phyloP scores from a whole-genome alignment of 2,797 vertebrate species.

The Rhinella marina region DNA sequence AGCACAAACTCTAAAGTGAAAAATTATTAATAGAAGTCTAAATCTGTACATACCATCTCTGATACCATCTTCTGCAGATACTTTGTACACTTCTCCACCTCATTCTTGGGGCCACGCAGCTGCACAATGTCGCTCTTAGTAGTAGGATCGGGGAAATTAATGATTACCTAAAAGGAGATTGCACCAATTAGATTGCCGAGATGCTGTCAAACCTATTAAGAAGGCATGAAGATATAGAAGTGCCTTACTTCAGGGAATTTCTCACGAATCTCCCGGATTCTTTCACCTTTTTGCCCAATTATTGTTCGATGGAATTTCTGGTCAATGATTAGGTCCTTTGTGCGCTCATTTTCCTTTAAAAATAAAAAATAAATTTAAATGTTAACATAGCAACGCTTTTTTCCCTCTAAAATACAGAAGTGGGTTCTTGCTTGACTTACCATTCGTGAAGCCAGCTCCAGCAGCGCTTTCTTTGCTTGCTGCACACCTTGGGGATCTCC shows the following conservation, averaged over 20 bases:
- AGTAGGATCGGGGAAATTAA: conserved; percentile 96
- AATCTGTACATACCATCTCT: conserved; percentile 81
- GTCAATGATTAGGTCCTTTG: conserved; percentile 98
- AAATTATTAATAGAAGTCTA: neutral
- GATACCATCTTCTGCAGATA: conserved; percentile 98
- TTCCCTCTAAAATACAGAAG: neutral
- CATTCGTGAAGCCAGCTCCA: conserved; percentile 98
- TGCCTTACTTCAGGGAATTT: conserved; percentile 93
- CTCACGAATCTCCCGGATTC: conserved; percentile 95
- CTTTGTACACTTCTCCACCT: conserved; percentile 97
- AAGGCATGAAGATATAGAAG: neutral
- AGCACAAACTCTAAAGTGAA: neutral
- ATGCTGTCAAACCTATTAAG: neutral
- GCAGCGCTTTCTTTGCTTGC: conserved; percentile 97
- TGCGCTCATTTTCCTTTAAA: conserved; percentile 95
- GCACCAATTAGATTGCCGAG: neutral
- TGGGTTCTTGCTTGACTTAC: conserved; percentile 70
- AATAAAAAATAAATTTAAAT: neutral
- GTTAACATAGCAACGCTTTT: neutral
- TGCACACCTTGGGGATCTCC: conserved; percentile 97
- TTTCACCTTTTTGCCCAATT: conserved; percentile 98
- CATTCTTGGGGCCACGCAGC: conserved; percentile 91
- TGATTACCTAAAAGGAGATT: conserved; percentile 84
- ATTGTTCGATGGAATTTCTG: conserved; percentile 98
- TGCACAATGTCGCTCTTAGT: conserved; percentile 97